Evolutionary conservation across 2,888 invertebrate genomes (phyloP).

Genomic region (Cryptus armator): DNA sequence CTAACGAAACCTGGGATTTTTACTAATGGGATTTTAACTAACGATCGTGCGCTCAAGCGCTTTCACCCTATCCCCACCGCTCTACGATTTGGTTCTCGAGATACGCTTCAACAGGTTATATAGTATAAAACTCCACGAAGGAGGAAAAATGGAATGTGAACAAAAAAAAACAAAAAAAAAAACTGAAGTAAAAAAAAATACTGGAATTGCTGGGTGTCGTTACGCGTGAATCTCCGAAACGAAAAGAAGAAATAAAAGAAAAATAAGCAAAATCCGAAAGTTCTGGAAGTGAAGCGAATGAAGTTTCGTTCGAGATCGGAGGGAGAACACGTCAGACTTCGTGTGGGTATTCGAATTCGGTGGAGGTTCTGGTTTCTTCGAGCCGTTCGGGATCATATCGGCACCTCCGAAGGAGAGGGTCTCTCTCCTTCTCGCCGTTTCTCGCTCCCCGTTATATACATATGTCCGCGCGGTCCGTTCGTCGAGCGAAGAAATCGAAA

Average conservation of each 20-base stretch:
- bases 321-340: constrained; percentile 17
- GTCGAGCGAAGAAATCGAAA: constrained; percentile 3
- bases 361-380: constrained; percentile 33
- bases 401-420: not conserved
- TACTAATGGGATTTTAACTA: constrained; percentile 83
- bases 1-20: constrained; percentile 76
- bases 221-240: constrained; percentile 34
- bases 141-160: constrained; percentile 13
- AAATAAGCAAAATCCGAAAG: not conserved
- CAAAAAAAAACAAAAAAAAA: constrained; percentile 2
- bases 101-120: constrained; percentile 26
- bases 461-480: not conserved
- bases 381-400: constrained; percentile 26
- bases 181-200: constrained; percentile 7
- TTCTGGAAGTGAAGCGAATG: not conserved
- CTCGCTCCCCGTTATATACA: not conserved
- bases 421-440: not conserved
- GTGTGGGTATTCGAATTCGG: constrained; percentile 18
- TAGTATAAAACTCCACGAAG: constrained; percentile 3
- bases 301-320: constrained; percentile 1
- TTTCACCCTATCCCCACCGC: constrained; percentile 33
- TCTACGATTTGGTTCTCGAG: constrained; percentile 59
- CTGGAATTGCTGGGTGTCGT: constrained; percentile 17
- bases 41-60: constrained; percentile 74
- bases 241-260: constrained; percentile 12